These are phyloP conservation scores for Pseudomyrmex flavicornis DNA, from an alignment of 1,140 invertebrate species.

Conservation along the genomic window DNA sequence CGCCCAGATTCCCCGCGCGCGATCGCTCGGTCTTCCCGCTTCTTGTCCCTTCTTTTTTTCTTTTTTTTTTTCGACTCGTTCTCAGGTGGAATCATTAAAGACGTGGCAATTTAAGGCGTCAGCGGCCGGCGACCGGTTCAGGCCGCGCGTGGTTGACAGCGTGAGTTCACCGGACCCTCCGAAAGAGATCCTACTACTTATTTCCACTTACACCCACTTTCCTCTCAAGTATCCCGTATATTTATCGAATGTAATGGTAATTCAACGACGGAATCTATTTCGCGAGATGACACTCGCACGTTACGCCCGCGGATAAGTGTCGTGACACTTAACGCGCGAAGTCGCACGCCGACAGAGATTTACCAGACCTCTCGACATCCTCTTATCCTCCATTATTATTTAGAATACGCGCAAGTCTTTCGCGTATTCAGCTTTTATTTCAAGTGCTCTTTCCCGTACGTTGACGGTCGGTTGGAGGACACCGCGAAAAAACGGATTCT, in stretches of 20 bases:
- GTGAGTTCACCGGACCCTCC: conserved; percentile 4
- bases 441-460: background rate
- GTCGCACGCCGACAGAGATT: conserved; percentile 53
- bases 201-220: conserved; percentile 3
- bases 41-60: conserved; percentile 22
- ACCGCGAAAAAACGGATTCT: background rate
- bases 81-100: background rate
- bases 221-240: conserved; percentile 1
- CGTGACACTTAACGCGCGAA: conserved; percentile 33
- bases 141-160: conserved; percentile 15
- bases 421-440: conserved; percentile 1
- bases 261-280: conserved; percentile 37
- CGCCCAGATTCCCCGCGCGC: conserved; percentile 59
- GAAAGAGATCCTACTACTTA: background rate
- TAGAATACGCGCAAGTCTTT: conserved; percentile 7
- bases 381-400: conserved; percentile 23
- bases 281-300: conserved; percentile 29
- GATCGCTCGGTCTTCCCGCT: conserved; percentile 35
- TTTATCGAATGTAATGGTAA: background rate
- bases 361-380: conserved; percentile 34
- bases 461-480: background rate
- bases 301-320: conserved; percentile 12
- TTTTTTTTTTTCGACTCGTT: conserved; percentile 33
- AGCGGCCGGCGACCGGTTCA: background rate
- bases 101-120: conserved; percentile 9